Base-by-base conservation (phyloP, 2,888 invertebrate species). In the Chaetogeoica ovagalla region DNA sequence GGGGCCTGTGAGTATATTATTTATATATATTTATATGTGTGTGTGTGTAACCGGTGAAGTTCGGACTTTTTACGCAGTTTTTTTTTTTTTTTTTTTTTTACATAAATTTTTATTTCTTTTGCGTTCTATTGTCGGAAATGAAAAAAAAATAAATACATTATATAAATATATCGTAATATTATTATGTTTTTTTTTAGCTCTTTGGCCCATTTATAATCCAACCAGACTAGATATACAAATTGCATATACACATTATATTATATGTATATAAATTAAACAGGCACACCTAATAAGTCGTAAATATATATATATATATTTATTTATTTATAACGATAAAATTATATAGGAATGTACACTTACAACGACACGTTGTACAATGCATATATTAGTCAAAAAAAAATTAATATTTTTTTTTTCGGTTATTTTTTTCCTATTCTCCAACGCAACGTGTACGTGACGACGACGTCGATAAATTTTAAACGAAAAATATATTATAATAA, bases 201-300 rank as follows among this genome's bases (percentile, higher is more conserved):
- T 77, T 77, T 77, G 77, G 77, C 77, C 77, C 70, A 19, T 77
- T 77, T 30, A 30, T 30, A 30, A 77, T 77, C 77, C 77, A 70
- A 77, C 77, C 77, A 77, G 77, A 77, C 77, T 77, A 77, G 77
- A 77, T 77, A 77, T 70, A 77, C 30, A 30, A 77, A 77, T 77
- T 77, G 70, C 70, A 70, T 70, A 77, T 4, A 30, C 30, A 30
- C 4, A 30, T 30, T 30, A 30, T 30, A 30, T 30, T 30, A 30
- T 30, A 30, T 30, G 4, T 30, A 30, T 30, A 30, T 2, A 30
- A 70, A 70, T 77, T 77, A 77, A 77, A 77, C 77, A 77, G 77
- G 70, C 77, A 77, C 77, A 77, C 77, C 77, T 77, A 77, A 77
- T 77, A 39, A 77, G 70, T 77, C 70, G 77, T 77, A 77, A 60